phyloP scores from a whole-genome alignment of 2,888 invertebrate genomes.

The Actias luna region DNA sequence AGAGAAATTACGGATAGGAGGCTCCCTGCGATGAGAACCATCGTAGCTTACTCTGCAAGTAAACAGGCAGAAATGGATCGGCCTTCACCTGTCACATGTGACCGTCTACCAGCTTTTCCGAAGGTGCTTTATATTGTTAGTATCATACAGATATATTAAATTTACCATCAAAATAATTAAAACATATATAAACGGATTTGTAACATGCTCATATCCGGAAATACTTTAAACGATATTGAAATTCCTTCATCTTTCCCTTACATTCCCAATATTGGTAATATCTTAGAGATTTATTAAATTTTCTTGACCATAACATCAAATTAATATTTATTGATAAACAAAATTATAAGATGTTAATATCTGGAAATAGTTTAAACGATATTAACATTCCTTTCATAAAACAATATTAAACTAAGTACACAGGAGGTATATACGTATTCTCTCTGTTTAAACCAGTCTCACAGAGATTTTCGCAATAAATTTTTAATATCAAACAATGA shows the following conservation, averaged over 20 bases:
- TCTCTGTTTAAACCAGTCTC: background rate
- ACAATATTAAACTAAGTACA: background rate
- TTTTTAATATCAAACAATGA: slow-evolving; percentile 37
- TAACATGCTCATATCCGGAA: no score
- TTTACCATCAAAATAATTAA: background rate
- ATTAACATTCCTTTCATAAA: background rate
- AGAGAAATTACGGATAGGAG: slow-evolving; percentile 32
- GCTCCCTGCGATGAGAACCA: slow-evolving; percentile 77
- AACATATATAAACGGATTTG: no score
- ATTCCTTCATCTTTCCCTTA: slow-evolving; percentile 60
- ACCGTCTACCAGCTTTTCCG: slow-evolving; percentile 62
- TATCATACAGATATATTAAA: slow-evolving; percentile 23
- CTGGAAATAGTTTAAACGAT: background rate
- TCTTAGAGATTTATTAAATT: slow-evolving; percentile 20
- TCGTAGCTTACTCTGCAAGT: slow-evolving; percentile 83
- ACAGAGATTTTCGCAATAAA: slow-evolving; percentile 28
- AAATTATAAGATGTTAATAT: background rate
- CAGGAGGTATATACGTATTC: background rate
- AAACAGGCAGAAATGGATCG: slow-evolving; percentile 77
- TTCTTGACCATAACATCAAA: background rate
- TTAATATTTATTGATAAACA: background rate
- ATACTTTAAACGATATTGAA: no score
- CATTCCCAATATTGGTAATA: slow-evolving; percentile 60
- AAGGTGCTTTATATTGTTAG: slow-evolving; percentile 61
- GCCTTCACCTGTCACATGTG: slow-evolving; percentile 68